Evolutionary conservation across 2,888 invertebrate species (phyloP).

Genomic region (Agrotis exclamationis): DNA sequence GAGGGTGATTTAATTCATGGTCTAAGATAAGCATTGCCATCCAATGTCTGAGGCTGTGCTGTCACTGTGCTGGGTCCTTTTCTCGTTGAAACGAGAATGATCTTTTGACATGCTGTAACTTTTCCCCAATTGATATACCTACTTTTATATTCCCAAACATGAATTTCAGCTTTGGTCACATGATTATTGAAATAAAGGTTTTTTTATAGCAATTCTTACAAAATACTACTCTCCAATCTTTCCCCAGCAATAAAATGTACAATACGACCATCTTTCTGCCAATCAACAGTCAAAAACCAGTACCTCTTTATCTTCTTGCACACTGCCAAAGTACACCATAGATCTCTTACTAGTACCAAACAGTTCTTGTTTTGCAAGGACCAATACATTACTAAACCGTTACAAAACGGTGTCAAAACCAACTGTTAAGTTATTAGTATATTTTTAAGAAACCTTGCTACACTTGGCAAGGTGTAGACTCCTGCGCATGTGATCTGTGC

Average conservation of each 20-base stretch:
- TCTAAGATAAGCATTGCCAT: no score
- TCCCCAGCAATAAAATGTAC: background rate
- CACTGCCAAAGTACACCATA: background rate
- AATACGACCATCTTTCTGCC: no score
- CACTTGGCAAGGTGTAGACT: constrained; percentile 44
- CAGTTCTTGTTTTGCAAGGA: background rate
- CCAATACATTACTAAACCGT: background rate
- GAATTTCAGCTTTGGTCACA: no score
- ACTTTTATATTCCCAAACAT: no score
- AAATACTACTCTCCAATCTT: background rate
- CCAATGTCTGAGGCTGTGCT: no score
- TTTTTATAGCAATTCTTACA: background rate
- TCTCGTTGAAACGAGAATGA: no score
- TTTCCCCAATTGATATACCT: no score
- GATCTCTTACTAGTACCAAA: no score
- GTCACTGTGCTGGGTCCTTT: no score
- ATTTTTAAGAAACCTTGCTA: constrained; percentile 45
- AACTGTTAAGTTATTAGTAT: constrained; percentile 14
- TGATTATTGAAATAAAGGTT: background rate
- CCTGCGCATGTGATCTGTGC: constrained; percentile 44
- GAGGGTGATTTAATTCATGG: no score
- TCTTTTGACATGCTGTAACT: no score
- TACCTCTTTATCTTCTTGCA: background rate
- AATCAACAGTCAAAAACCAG: background rate
- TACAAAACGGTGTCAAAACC: constrained; percentile 33